A percentile compares a stretch with the other conserved stretches of the same genome.
Evolutionary conservation across 2,113 vertebrate species (phyloP).

Genomic region (Platycercus adscitus): DNA sequence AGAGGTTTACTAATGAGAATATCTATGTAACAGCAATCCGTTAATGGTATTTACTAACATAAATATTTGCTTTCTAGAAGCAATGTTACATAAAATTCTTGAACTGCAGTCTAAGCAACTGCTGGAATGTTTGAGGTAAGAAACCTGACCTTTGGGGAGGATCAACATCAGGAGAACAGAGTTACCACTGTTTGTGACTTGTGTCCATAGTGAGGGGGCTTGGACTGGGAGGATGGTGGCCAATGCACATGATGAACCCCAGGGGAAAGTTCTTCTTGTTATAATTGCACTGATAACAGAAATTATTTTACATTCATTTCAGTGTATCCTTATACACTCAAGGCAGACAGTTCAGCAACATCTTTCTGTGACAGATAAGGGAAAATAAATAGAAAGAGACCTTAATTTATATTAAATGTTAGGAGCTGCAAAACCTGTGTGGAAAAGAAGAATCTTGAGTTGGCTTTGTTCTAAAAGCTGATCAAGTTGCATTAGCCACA

Average conservation of each 20-base stretch:
- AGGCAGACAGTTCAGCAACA: constrained; percentile 9
- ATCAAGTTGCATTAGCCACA: not conserved
- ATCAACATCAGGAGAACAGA: constrained; percentile 58
- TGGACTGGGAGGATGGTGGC: not conserved
- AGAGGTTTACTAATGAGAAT: constrained; percentile 49
- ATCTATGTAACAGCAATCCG: constrained; percentile 45
- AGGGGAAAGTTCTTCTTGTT: not conserved
- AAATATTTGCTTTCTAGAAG: constrained; percentile 73
- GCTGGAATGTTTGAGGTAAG: constrained; percentile 64
- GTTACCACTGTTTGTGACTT: constrained; percentile 49
- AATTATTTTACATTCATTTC: constrained; percentile 41
- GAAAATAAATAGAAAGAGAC: constrained; percentile 32
- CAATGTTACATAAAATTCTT: constrained; percentile 54
- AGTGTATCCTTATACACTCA: not conserved
- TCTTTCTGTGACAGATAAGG: constrained; percentile 23
- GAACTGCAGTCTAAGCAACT: constrained; percentile 55
- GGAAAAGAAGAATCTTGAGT: constrained; percentile 23
- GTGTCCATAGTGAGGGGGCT: constrained; percentile 5
- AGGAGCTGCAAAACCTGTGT: not conserved
- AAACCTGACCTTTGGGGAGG: constrained; percentile 50
- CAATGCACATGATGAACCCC: not conserved
- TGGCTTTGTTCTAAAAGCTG: not conserved
- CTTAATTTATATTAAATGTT: constrained; percentile 16
- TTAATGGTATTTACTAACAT: constrained; percentile 69
- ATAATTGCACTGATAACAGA: not conserved